Base-by-base conservation (phyloP, 1,140 invertebrate species). In the Halyomorpha halys region DNA sequence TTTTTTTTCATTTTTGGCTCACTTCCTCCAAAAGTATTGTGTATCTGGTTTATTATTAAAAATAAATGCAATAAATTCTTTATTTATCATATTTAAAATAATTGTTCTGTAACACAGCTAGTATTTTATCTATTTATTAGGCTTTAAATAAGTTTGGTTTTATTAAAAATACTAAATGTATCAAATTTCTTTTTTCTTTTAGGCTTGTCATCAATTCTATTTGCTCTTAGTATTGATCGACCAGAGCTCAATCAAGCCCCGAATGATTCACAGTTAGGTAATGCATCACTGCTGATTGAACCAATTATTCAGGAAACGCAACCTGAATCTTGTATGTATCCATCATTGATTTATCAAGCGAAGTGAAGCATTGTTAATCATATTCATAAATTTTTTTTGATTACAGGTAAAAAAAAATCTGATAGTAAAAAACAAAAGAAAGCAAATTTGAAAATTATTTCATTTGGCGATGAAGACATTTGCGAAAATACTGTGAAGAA, bases 201-300 rank as follows among this genome's bases (percentile, higher is more conserved):
- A 90, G 89, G 89, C 65, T 78, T 94, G 71, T 85, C 83, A 66
- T 86, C 89, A 45, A 86, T 95, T 72, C 79, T 94, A 68, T 96
- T 96, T 79, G 92, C 92, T 25, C 85, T 95, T 71, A 89, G 83
- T 70, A 89, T 94, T 68, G 91, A 95, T 74, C 90, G 89, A 76
- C 75, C 82, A 62, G 86, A 89, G 73, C 77, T 94, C 47, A 90
- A 94, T 77, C 77, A 81, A 60, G 51, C 62, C 71, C 74, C 75
- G 9, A 56, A 3, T 56, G 53, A 56, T 15, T 16, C 53, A 4
- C 18, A 25, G 1, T 1, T 56, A 9, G n/a, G 6, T 49, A 56
- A 25, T 56, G 14, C 23, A 5, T 21, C 53, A 23, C 23, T 23
- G 2, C 18, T 19, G 8, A 23, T 23, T 16, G 53, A 56, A 23